These are phyloP conservation scores for Ormia ochracea DNA, from an alignment of 2,888 invertebrate species.

Conservation along the genomic window DNA sequence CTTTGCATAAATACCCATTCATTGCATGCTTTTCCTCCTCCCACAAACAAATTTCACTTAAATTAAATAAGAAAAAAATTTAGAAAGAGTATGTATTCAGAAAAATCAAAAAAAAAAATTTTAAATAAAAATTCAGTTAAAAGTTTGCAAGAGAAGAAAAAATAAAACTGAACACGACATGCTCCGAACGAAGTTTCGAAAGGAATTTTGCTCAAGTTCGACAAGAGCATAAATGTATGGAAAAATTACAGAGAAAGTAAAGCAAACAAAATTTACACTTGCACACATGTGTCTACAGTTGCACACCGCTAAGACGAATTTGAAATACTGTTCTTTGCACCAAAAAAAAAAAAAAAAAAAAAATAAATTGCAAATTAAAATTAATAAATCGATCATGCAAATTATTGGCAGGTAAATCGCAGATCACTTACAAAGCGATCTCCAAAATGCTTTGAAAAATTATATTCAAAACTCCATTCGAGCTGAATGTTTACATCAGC, in stretches of 20 bases:
- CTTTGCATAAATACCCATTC: conserved; percentile 43
- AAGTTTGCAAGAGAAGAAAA: conserved; percentile 45
- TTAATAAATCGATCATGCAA: no score
- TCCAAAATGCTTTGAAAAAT: no score
- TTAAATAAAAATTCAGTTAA: no score
- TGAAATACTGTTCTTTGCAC: background rate
- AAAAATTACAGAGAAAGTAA: conserved; percentile 12
- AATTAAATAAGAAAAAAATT: background rate
- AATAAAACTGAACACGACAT: conserved; percentile 28
- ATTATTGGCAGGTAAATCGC: no score
- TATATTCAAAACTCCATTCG: no score
- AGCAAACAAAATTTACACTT: no score
- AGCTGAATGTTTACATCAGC: no score
- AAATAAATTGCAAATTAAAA: no score
- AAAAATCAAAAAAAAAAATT: background rate
- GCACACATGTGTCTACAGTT: background rate
- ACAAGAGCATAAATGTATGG: conserved; percentile 44
- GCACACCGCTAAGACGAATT: background rate
- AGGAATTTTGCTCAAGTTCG: conserved; percentile 48
- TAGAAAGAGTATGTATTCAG: conserved; percentile 2
- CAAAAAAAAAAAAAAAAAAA: no score
- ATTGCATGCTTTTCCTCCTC: background rate
- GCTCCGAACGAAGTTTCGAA: conserved; percentile 30
- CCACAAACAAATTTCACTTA: conserved; percentile 30
- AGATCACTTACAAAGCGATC: no score